A percentile compares a stretch with the other conserved stretches of the same genome.
These are phyloP conservation scores for Coccyzus lansbergi DNA, from an alignment of 2,797 vertebrate species.

Conservation along the genomic window DNA sequence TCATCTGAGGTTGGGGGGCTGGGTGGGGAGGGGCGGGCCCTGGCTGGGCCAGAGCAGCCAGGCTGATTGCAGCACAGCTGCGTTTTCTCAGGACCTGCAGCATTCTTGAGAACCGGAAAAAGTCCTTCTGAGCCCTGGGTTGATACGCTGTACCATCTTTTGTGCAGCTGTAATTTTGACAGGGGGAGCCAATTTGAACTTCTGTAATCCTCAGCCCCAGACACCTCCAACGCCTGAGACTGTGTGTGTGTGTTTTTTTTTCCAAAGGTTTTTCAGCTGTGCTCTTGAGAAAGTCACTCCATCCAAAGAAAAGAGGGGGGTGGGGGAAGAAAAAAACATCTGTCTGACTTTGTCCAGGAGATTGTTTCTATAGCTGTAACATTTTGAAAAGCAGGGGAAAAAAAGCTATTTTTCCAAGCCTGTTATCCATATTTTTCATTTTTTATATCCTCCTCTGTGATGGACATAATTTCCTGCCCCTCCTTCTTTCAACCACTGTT, in stretches of 20 bases:
- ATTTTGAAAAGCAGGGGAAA: constrained; percentile 58
- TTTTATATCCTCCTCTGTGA: constrained; percentile 64
- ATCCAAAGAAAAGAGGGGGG: constrained; percentile 59
- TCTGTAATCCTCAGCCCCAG: constrained; percentile 81
- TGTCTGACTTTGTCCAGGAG: constrained; percentile 69
- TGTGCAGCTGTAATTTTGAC: constrained; percentile 80
- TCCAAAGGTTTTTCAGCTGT: constrained; percentile 78
- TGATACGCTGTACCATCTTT: constrained; percentile 80
- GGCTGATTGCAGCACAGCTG: constrained; percentile 75
- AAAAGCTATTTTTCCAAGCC: constrained; percentile 61
- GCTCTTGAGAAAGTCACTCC: constrained; percentile 74
- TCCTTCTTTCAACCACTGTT: constrained; percentile 66
- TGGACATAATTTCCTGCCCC: constrained; percentile 66
- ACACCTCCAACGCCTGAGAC: constrained; percentile 78
- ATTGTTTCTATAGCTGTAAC: constrained; percentile 74
- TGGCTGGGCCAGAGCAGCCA: constrained; percentile 18
- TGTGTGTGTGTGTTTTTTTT: constrained; percentile 56
- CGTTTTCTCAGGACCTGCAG: constrained; percentile 62
- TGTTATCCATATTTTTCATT: constrained; percentile 60
- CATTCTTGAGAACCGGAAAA: constrained; percentile 77
- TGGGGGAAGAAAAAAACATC: constrained; percentile 49
- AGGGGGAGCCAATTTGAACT: constrained; percentile 75
- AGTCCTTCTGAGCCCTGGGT: constrained; percentile 74
- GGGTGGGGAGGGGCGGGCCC: neutral
- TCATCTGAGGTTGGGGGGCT: neutral